Conservation (phyloP, 2,113 vertebrate species). For the Choloepus hoffmanni region DNA sequence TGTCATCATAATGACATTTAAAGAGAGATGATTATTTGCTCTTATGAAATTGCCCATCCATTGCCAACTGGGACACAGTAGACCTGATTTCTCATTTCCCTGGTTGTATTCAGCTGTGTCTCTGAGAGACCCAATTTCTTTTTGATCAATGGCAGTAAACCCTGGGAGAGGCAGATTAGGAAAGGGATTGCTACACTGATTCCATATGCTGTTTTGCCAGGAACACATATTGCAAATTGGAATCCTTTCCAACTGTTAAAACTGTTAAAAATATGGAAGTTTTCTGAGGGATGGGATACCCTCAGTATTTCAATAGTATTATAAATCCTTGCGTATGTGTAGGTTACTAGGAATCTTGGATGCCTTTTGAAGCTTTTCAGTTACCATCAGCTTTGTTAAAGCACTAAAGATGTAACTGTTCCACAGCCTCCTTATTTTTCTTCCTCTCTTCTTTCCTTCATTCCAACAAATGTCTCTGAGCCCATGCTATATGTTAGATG, state of each 20-base stretch:
- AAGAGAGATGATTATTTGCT: not conserved
- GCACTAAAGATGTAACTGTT: not conserved
- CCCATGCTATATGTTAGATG: not conserved
- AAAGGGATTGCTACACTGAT: not conserved
- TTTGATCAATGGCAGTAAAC: not conserved
- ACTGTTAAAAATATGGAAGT: not conserved
- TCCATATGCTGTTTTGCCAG: not conserved
- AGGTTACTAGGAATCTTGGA: not conserved
- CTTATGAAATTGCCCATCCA: not conserved
- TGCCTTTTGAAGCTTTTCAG: not conserved
- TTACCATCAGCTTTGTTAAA: not conserved
- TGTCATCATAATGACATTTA: not conserved
- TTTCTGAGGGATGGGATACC: not conserved
- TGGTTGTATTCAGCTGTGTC: not conserved
- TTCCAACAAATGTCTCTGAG: not conserved
- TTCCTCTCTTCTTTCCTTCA: not conserved
- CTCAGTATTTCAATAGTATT: not conserved
- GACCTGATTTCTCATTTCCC: not conserved
- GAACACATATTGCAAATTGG: not conserved
- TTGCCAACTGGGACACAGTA: not conserved
- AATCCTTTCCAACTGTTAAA: not conserved
- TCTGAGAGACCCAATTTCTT: not conserved
- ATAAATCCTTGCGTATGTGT: not conserved
- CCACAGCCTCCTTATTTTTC: not conserved
- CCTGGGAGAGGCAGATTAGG: not conserved